Conservation (phyloP, 2,113 vertebrate genomes). For the Myodes glareolus region DNA sequence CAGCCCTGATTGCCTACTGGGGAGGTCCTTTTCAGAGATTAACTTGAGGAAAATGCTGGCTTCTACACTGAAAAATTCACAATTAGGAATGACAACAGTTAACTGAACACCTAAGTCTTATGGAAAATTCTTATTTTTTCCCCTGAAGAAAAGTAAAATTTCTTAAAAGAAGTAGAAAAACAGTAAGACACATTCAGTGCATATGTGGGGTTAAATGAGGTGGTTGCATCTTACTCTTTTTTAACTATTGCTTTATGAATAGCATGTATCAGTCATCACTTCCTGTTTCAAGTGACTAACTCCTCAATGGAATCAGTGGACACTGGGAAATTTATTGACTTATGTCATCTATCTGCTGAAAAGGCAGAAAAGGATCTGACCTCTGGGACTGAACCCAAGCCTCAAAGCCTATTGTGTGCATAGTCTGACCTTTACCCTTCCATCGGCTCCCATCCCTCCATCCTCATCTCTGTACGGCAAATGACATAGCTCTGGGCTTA, state of each 20-base stretch:
- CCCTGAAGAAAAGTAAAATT: not conserved
- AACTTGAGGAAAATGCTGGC: constrained; percentile 18
- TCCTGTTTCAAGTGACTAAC: constrained; percentile 31
- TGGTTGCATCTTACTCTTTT: not conserved
- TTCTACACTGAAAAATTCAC: constrained; percentile 30
- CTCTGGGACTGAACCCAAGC: not conserved
- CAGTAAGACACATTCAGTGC: not conserved
- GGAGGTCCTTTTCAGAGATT: constrained; percentile 43
- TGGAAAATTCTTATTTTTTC: not conserved
- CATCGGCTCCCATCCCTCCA: not conserved
- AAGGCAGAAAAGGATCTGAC: not conserved
- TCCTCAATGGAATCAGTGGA: not conserved
- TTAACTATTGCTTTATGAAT: constrained; percentile 6
- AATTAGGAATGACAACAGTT: constrained; percentile 1
- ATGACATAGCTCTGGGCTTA: not conserved
- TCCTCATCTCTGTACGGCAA: not conserved
- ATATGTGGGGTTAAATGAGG: not conserved
- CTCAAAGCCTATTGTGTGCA: not conserved
- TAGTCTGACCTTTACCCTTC: not conserved
- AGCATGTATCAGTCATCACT: not conserved
- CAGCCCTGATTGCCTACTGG: constrained; percentile 18
- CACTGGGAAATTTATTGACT: not conserved
- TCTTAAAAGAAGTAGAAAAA: not conserved
- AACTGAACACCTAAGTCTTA: constrained; percentile 21
- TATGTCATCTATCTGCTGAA: not conserved